Conservation (phyloP, 2,797 vertebrate genomes). For the Tragelaphus eurycerus region DNA sequence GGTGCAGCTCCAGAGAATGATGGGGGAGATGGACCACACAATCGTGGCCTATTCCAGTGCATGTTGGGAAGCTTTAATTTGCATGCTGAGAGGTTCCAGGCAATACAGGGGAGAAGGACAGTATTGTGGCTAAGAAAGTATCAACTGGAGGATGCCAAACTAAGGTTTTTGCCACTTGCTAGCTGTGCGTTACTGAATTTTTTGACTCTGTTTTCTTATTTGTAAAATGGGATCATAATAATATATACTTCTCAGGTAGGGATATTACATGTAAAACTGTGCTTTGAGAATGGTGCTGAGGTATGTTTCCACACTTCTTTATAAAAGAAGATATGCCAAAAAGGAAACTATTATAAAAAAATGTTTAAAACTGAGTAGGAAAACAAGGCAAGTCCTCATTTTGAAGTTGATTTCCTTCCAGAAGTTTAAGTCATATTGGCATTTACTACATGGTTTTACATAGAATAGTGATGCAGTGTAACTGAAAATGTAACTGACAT, state of each 20-base stretch:
- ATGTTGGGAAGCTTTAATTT: not conserved
- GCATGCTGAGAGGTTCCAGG: not conserved
- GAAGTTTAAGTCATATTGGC: slow-evolving; percentile 5
- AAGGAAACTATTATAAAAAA: slow-evolving; percentile 24
- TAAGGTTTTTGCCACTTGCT: not conserved
- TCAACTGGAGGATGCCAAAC: not conserved
- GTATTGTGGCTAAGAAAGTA: not conserved
- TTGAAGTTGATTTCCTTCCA: slow-evolving; percentile 37
- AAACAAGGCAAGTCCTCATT: slow-evolving; percentile 16
- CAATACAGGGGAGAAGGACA: not conserved
- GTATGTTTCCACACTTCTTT: not conserved
- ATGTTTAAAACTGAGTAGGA: not conserved
- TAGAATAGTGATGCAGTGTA: not conserved
- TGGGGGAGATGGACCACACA: not conserved
- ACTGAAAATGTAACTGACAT: not conserved
- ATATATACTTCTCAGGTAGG: not conserved
- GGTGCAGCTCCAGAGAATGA: not conserved
- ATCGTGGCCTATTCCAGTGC: not conserved
- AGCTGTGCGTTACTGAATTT: not conserved
- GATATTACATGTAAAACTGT: not conserved
- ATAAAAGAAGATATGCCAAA: not conserved
- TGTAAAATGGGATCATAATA: not conserved
- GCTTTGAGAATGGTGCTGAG: not conserved
- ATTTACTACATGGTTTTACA: not conserved
- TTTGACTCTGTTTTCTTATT: slow-evolving; percentile 4